Evolutionary conservation across 2,888 invertebrate species (phyloP), one percentile per base, ranked within the genome.

Genomic region (Synanthedon formicaeformis): DNA sequence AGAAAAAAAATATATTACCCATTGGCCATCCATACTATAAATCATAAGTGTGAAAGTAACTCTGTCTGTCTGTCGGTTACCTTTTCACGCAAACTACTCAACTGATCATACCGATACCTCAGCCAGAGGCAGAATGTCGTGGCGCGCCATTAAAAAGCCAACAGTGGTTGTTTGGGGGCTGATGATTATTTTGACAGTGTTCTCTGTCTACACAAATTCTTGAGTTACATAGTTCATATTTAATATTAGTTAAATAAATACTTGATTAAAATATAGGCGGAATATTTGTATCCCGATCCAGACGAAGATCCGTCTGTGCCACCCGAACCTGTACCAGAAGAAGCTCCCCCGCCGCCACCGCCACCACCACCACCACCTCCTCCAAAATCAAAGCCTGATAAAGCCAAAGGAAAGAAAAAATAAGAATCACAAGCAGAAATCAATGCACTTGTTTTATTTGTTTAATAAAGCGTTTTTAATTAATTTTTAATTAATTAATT

Each of bases 281-380:
- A 77, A 48, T 85, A 72, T 64, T 59, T 86, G 13, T 85, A 77
- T 55, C 73, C 75, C 52, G 59, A 85, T 60, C 72, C 85, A 11
- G 71, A 79, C 53, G 81, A 83, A 63, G 85, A 86, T 60, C 85
- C 85, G 11, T 82, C 84, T 5, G 70, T 81, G 8, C 73, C 73
- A 1, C 73, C 74, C 16, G 72, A 72, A 54, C 70, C 69, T 27
- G 58, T 64, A 5, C 54, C 53, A 57, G 65, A 60, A 57, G 60
- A 61, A 53, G 54, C 55, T 13, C 58, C 62, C 2, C 62, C 62
- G 0, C 60, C 60, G 0, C 57, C 58, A 3, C 54, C 60, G 0
- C 57, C 63, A 0, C 57, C 59, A 1, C 54, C 62, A 49, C 49
- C 49, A 16, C 49, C 49, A 14, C 11, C 66, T 45, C 49, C 64